Base-by-base conservation (phyloP, 2,888 invertebrate genomes). In the Pyrgus malvae region DNA sequence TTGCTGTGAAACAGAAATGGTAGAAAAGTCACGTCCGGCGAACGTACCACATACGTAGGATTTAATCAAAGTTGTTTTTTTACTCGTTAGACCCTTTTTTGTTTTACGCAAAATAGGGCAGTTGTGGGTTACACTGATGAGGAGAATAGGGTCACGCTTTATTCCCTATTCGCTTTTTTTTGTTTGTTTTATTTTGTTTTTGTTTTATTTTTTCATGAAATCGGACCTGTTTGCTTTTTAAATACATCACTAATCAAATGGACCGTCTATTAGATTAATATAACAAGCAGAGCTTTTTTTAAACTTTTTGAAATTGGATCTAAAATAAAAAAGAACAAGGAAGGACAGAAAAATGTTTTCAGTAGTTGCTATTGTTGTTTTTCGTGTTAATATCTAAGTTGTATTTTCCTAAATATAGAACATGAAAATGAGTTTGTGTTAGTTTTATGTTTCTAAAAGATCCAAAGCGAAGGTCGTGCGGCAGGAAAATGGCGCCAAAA, bases 1-100 rank as follows among this genome's bases (percentile, higher is more conserved):
- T 85, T 83, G 77, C 74, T 78, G 73, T 68, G 71, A 76, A 81
- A 79, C 69, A 74, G 70, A 73, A 76, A 72, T 70, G 68, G 72
- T 68, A 69, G 63, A 69, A 76, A 72, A 72, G 69, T 70, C 75
- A 69, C 70, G 76, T 78, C 61, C 57, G 61, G 61, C 62, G 58
- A 16, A 31, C 23, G 35, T 51, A 51, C 40, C 33, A 31, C 44
- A 44, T 27, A 48, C 38, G 38, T 48, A 37, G 44, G 37, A 51
- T 51, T 51, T 27, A 51, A 51, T 51, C 51, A 48, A 27, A 48
- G 48, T 27, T 37, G 51, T 44, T 44, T 50, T 49, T 44, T 51
- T 46, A 44, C 44, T 51, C 51, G 27, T 37, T 35, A 14, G 44
- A 19, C 44, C 44, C 44, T 51, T 51, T 51, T 44, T 44, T 51